Evolutionary conservation across 1,140 invertebrate species (phyloP).

Genomic region (Orius insidiosus): DNA sequence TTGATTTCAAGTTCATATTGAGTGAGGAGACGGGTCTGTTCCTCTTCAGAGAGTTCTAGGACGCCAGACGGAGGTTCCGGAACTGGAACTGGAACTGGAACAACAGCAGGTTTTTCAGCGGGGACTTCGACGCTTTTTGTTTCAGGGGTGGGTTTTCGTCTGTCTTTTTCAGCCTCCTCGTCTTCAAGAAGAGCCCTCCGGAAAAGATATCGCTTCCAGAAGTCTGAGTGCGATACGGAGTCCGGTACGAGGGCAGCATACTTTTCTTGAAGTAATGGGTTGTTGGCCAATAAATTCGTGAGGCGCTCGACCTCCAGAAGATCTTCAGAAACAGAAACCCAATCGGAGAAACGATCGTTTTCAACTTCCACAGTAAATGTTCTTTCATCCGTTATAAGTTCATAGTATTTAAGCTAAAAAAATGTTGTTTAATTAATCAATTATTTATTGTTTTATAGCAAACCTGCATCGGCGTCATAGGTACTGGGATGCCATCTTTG

Average conservation of each 20-base stretch:
- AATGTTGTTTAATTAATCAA: neutral
- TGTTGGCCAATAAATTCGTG: slow-evolving; percentile 18
- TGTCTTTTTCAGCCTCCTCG: slow-evolving; percentile 21
- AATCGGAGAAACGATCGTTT: neutral
- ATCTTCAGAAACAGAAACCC: slow-evolving; percentile 26
- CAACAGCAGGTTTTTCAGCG: neutral
- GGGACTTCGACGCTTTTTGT: neutral
- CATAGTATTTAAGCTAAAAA: slow-evolving; percentile 1
- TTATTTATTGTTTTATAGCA: neutral
- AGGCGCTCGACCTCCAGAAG: slow-evolving; percentile 26
- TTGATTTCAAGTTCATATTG: slow-evolving; percentile 21
- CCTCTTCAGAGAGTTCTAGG: slow-evolving; percentile 21
- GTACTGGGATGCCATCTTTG: slow-evolving; percentile 37
- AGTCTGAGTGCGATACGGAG: slow-evolving; percentile 20
- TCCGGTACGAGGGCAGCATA: slow-evolving; percentile 21
- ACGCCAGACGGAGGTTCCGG: slow-evolving; percentile 10
- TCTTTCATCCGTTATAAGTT: neutral
- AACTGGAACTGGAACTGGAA: too few relatives aligned
- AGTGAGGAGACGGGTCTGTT: slow-evolving; percentile 20
- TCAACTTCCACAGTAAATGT: neutral
- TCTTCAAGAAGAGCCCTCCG: slow-evolving; percentile 23
- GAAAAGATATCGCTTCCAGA: slow-evolving; percentile 24
- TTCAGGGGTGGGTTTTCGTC: slow-evolving; percentile 9
- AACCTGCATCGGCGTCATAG: slow-evolving; percentile 39
- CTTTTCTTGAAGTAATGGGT: slow-evolving; percentile 20